A percentile compares a stretch with the other conserved stretches of the same genome.
phyloP scores from a whole-genome alignment of 2,888 invertebrate species.

The Macaria notata region DNA sequence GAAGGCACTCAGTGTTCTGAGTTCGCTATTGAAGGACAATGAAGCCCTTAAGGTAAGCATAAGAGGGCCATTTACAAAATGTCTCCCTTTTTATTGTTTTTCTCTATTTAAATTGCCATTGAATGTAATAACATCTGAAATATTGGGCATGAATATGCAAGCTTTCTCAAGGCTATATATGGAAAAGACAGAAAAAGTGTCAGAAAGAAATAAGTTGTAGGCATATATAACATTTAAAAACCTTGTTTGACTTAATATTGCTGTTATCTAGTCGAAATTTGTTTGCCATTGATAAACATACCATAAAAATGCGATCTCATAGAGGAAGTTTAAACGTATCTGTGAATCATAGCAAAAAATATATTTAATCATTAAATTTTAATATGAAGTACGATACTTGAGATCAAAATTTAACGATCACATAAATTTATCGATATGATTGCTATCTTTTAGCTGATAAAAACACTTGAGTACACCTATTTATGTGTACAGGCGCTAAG shows the following conservation, averaged over 20 bases:
- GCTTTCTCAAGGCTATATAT: too few species aligned
- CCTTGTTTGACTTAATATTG: too few species aligned
- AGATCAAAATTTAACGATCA: slow-evolving; percentile 6
- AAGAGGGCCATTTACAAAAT: slow-evolving; percentile 22
- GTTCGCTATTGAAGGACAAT: slow-evolving; percentile 53
- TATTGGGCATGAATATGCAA: not conserved
- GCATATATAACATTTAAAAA: too few species aligned
- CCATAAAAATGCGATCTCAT: too few species aligned
- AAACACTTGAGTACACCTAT: slow-evolving; percentile 5
- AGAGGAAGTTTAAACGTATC: too few species aligned
- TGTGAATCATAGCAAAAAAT: too few species aligned
- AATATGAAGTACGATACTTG: too few species aligned
- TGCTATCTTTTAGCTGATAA: slow-evolving; percentile 5
- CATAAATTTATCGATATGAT: slow-evolving; percentile 11
- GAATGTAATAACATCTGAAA: not conserved
- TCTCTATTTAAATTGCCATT: not conserved
- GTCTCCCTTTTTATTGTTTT: slow-evolving; percentile 5
- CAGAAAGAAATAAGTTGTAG: too few species aligned
- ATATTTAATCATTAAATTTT: too few species aligned
- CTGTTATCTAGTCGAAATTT: too few species aligned
- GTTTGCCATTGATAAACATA: too few species aligned
- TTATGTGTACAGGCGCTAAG: slow-evolving; percentile 25
- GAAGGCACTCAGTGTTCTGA: slow-evolving; percentile 37
- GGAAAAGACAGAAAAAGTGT: not conserved
- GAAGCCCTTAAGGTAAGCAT: slow-evolving; percentile 59